Base-by-base conservation (phyloP, 64 coral and sea anemone genomes). In the Dendronephthya gigantea region DNA sequence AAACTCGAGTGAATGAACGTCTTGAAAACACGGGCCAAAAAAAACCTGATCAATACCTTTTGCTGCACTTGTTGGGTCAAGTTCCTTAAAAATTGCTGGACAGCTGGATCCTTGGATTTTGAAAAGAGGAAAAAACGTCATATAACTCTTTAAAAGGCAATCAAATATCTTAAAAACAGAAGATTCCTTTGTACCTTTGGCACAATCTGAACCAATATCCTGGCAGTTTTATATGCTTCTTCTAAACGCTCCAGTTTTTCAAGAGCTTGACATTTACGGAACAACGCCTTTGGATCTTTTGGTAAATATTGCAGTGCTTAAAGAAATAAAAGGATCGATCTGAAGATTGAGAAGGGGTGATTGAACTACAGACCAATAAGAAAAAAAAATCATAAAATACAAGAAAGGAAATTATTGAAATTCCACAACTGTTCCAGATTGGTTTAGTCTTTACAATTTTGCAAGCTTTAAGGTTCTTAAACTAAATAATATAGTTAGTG, bases 221-320 rank as follows among this genome's bases (percentile, higher is more conserved):
- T 79, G 25, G 91, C 91, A 84, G 93, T 92, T 85, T 89, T 93
- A 81, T 93, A 98, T 33, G 95, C 87, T 27, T 86, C 85, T 48
- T 98, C 95, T 35, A 93, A 36, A 72, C 82, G 84, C 4, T 90
- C 95, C 69, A 93, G 87, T 35, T 91, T 88, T 75, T 98, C 92
- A 36, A 92, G 86, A 70, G 92, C 95, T 35, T 93, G 95, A 85
- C 91, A 98, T 85, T 90, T 90, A 31, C 95, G 89, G 39, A 91
- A 98, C 47, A 98, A 83, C 19, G 95, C 95, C 50, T 98, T 98
- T 36, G 95, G 50, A 82, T 98, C 95, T 88, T 98, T 98, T 85
- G 91, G 91, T 49, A 98, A 85, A 69, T 90, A 14, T 36, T 98
- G 85, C 36, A 98, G 88, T 32, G 92, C 95, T 98, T 29, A 0